These are phyloP conservation scores for Lomographa bimaculata DNA, from an alignment of 2,888 invertebrate genomes.

Conservation along the genomic window DNA sequence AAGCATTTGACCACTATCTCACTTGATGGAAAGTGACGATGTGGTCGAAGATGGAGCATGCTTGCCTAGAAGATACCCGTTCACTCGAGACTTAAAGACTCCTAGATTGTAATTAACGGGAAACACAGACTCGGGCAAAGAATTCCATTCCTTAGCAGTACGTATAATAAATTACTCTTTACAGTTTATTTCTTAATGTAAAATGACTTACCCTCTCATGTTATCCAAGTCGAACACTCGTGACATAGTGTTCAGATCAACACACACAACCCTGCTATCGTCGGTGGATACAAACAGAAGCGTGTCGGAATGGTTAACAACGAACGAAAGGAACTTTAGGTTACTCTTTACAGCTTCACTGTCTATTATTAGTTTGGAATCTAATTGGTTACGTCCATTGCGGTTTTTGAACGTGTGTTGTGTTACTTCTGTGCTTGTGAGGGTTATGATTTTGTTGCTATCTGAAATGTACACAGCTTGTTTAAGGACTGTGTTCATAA, in stretches of 20 bases:
- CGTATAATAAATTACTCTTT: no score
- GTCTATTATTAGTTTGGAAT: constrained; percentile 50
- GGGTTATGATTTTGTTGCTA: constrained; percentile 64
- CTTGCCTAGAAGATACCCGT: no score
- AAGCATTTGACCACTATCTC: no score
- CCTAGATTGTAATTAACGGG: no score
- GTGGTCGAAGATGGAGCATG: no score
- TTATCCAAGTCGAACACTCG: constrained; percentile 70
- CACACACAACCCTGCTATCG: constrained; percentile 67
- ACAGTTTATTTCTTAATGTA: no score
- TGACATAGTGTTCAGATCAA: constrained; percentile 65
- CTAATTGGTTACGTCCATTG: constrained; percentile 43
- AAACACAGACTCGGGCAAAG: no score
- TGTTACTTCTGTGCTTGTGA: constrained; percentile 61
- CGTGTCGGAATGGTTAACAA: constrained; percentile 67
- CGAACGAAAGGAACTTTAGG: constrained; percentile 59
- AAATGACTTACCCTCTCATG: constrained; percentile 73
- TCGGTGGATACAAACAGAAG: constrained; percentile 71
- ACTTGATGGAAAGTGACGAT: no score
- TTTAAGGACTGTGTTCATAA: constrained; percentile 1
- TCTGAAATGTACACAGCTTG: constrained; percentile 47
- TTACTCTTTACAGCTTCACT: constrained; percentile 58
- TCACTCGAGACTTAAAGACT: no score
- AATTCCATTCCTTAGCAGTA: no score
- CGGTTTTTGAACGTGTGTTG: constrained; percentile 58